A percentile compares a stretch with the other conserved stretches of the same genome.
Conservation (phyloP, 2,888 invertebrate species). For the Ophonus ardosiacus region DNA sequence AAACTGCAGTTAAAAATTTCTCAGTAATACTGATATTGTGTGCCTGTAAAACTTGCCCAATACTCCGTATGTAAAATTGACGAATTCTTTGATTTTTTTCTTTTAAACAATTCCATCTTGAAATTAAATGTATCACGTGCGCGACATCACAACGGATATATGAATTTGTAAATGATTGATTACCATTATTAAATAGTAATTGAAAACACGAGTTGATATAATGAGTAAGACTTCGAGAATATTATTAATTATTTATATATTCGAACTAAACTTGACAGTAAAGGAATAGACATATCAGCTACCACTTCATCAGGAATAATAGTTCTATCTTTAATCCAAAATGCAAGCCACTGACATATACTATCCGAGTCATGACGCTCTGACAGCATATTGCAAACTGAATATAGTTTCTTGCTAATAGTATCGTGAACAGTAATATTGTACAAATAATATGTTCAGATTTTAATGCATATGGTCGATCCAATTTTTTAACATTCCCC, state of each 20-base stretch:
- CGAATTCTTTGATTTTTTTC: constrained; percentile 14
- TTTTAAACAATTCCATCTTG: constrained; percentile 53
- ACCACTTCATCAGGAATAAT: constrained; percentile 62
- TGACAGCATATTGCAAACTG: constrained; percentile 65
- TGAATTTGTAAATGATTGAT: constrained; percentile 20
- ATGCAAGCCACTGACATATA: constrained; percentile 60
- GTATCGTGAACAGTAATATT: constrained; percentile 63
- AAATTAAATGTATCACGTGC: constrained; percentile 60
- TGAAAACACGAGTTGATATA: constrained; percentile 49
- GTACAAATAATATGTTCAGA: constrained; percentile 62
- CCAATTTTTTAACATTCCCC: constrained; percentile 62
- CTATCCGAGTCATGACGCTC: constrained; percentile 65
- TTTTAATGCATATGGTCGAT: constrained; percentile 56
- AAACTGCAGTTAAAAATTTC: constrained; percentile 21
- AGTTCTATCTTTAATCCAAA: constrained; percentile 65
- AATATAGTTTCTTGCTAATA: constrained; percentile 63
- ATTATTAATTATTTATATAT: constrained; percentile 29
- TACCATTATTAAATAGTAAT: constrained; percentile 28
- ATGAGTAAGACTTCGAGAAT: constrained; percentile 28
- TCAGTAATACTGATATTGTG: not conserved
- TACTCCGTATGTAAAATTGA: constrained; percentile 7
- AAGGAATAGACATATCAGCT: constrained; percentile 63
- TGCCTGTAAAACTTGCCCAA: constrained; percentile 10
- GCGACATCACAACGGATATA: constrained; percentile 63
- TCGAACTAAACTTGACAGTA: constrained; percentile 41